Conservation (phyloP, 2,888 invertebrate species). For the Ceratothoa steindachneri region DNA sequence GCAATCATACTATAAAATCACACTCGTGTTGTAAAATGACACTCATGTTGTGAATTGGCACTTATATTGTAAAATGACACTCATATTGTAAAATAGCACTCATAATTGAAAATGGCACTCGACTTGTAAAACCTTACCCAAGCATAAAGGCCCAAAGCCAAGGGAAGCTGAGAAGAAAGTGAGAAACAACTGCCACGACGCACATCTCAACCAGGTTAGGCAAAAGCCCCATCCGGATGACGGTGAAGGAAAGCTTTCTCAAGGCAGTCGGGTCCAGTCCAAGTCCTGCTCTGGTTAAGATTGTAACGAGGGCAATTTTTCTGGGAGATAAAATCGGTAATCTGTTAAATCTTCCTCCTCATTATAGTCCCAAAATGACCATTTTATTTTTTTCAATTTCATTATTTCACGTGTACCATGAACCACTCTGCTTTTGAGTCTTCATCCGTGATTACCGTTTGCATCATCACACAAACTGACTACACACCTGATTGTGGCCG, state of each 20-base stretch:
- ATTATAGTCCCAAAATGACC: too few relatives aligned
- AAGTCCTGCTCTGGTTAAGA: constrained; percentile 85
- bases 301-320: constrained; percentile 84
- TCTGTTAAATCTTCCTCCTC: too few relatives aligned
- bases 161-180: constrained; percentile 71
- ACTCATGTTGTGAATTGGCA: too few relatives aligned
- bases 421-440: too few relatives aligned
- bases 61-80: too few relatives aligned
- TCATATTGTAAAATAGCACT: too few relatives aligned
- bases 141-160: constrained; percentile 80
- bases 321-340: constrained; percentile 61
- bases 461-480: too few relatives aligned
- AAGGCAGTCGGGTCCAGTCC: constrained; percentile 85
- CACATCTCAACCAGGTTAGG: constrained; percentile 79
- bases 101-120: background rate
- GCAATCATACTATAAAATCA: too few relatives aligned
- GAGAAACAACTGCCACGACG: constrained; percentile 65
- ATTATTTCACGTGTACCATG: too few relatives aligned
- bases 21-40: too few relatives aligned
- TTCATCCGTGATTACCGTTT: too few relatives aligned
- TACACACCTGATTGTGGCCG: constrained; percentile 66
- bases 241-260: constrained; percentile 64
- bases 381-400: too few relatives aligned
- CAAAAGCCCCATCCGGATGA: constrained; percentile 66
- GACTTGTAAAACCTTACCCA: constrained; percentile 57